Conservation (phyloP, 2,888 invertebrate genomes). For the Aromia moschata region DNA sequence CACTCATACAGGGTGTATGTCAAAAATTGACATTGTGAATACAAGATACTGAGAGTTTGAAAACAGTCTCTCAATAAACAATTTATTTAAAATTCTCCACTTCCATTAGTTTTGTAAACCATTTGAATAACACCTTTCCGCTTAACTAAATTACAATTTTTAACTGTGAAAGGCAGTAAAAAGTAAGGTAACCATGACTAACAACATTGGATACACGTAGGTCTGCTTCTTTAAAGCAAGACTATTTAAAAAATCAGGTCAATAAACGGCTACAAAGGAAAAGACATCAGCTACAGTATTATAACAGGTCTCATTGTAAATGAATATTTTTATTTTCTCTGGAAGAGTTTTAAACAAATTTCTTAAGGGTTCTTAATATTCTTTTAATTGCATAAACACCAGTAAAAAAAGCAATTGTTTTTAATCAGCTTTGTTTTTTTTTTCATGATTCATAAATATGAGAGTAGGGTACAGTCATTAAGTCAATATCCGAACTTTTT, state of each 20-base stretch:
- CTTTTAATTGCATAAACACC: too few species aligned
- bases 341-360: too few species aligned
- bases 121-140: neutral
- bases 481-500: too few species aligned
- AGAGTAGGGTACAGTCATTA: too few species aligned
- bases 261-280: neutral
- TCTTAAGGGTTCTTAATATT: too few species aligned
- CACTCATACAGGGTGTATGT: too few species aligned
- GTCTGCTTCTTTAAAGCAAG: constrained; percentile 7
- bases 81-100: neutral
- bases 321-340: too few species aligned
- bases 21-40: too few species aligned
- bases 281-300: neutral
- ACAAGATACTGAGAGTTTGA: neutral
- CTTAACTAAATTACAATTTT: constrained; percentile 1
- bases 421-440: too few species aligned
- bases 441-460: too few species aligned
- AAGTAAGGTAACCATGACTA: constrained; percentile 8
- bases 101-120: neutral
- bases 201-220: constrained; percentile 1
- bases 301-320: too few species aligned
- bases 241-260: constrained; percentile 3
- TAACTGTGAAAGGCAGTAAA: neutral
- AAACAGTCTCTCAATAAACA: neutral
- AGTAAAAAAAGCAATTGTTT: too few species aligned